phyloP scores from a whole-genome alignment of 2,888 invertebrate species.

The Abrostola tripartita region DNA sequence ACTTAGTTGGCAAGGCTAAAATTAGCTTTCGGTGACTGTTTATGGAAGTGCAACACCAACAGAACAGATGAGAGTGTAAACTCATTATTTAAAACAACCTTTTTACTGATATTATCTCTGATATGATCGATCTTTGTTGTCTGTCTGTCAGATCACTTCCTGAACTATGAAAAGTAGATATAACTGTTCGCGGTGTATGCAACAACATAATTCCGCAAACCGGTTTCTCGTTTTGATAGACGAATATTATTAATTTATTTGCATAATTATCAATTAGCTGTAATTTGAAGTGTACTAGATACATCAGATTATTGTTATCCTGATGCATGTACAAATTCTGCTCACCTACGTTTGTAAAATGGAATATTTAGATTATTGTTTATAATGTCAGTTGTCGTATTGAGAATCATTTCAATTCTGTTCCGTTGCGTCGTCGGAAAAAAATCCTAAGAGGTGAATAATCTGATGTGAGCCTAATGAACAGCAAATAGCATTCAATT shows the following conservation, averaged over 20 bases:
- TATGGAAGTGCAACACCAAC: no score
- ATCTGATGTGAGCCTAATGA: no score
- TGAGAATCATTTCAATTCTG: no score
- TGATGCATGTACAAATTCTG: not conserved
- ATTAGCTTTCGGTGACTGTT: no score
- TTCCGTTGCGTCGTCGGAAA: no score
- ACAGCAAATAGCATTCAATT: no score
- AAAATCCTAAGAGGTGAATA: no score
- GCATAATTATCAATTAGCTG: conserved; percentile 23
- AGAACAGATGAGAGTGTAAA: no score
- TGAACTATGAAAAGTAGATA: conserved; percentile 1
- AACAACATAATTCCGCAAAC: conserved; percentile 15
- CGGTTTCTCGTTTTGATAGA: conserved; percentile 12
- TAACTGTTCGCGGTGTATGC: conserved; percentile 20
- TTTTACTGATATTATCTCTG: not conserved
- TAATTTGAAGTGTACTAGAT: conserved; percentile 21
- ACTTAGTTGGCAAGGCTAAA: no score
- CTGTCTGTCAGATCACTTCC: conserved; percentile 1
- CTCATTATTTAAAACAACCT: not conserved
- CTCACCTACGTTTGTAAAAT: no score
- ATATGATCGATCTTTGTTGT: not conserved
- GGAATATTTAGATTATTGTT: no score
- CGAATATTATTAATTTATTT: conserved; percentile 13
- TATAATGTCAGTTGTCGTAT: no score
- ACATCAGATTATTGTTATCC: conserved; percentile 21